Base-by-base conservation (phyloP, 2,888 invertebrate species). In the Phrixothrix hirtus region DNA sequence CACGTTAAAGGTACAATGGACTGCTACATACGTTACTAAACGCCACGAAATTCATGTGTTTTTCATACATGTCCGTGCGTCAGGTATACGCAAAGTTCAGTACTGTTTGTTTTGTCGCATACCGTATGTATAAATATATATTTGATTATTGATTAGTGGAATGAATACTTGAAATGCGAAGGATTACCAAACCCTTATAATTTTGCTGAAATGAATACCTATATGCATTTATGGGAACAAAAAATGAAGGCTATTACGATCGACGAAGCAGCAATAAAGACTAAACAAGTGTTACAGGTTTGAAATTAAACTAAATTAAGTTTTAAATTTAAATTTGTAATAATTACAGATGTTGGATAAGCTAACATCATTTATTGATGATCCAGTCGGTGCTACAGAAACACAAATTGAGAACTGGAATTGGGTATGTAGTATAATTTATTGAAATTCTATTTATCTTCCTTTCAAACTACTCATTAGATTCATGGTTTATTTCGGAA, bases 111-210 rank as follows among this genome's bases (percentile, higher is more conserved):
- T 14, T 7, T 31, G n/a, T n/a, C n/a, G n/a, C n/a, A n/a, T n/a
- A n/a, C n/a, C n/a, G n/a, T n/a, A n/a, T 34, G 6, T 32, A 42
- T 7, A 25, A 42, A 14, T 7, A 9, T 12, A 34, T 52, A 67
- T 21, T 59, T 58, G 13, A n/a, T n/a, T n/a, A n/a, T n/a, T n/a
- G n/a, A n/a, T 21, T 30, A 83, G 79, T 83, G 83, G 83, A 49
- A 68, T 11, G 73, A 78, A 13, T 81, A 80, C 61, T 69, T 81
- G 58, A 74, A 74, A 38, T 83, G 82, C 60, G 79, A 81, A 43
- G 78, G 79, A 27, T 65, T 82, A 30, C 83, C 83, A 1, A 76
- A 81, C 66, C 78, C 81, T 1, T 69, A 72, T 1, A 69, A 74
- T 21, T 67, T 77, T 2, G 70, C 76, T 1, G 74, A 79, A 54